Conservation (phyloP, 2,797 vertebrate genomes). For the Gymnopithys bicolor region DNA sequence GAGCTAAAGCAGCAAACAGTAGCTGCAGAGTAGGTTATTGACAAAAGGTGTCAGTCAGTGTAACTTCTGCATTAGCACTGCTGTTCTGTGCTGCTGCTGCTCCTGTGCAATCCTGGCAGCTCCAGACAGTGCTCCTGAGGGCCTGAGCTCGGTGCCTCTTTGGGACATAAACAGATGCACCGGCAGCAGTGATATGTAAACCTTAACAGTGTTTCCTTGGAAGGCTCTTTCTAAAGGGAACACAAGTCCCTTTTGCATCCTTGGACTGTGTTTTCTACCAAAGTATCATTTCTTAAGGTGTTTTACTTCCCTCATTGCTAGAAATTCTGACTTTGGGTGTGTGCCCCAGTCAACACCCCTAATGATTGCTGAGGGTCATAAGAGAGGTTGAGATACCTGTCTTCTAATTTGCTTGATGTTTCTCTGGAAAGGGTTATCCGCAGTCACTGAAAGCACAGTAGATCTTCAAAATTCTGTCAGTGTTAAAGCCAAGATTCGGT, state of each 20-base stretch:
- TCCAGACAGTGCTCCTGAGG: not conserved
- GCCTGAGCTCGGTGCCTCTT: not conserved
- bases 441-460: not conserved
- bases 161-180: not conserved
- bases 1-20: not conserved
- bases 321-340: not conserved
- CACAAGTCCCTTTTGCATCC: not conserved
- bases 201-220: not conserved
- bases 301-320: not conserved
- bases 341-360: not conserved
- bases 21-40: not conserved
- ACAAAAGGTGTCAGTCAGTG: not conserved
- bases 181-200: not conserved
- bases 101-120: not conserved
- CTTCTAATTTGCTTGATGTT: not conserved
- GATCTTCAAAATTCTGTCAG: not conserved
- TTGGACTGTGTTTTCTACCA: not conserved
- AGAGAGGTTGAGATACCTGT: fast-evolving
- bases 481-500: not conserved
- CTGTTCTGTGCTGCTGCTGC: not conserved
- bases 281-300: not conserved
- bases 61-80: not conserved
- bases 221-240: not conserved
- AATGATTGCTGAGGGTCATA: not conserved
- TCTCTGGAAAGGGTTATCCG: not conserved